Evolutionary conservation across 1,140 invertebrate genomes (phyloP).

Genomic region (Apis cerana): DNA sequence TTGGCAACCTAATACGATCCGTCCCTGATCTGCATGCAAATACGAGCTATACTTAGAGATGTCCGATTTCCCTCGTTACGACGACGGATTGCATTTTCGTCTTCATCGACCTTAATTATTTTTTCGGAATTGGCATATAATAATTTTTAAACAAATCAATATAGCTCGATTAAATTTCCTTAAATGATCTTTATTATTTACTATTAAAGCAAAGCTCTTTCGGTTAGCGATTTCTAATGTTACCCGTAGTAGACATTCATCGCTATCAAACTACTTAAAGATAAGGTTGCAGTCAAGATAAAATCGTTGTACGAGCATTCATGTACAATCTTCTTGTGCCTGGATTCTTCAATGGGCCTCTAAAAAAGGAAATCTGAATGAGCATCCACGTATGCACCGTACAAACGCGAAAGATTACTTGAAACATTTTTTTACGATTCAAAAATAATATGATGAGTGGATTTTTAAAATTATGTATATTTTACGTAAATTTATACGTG

Average conservation of each 20-base stretch:
- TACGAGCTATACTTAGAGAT: conserved; percentile 66
- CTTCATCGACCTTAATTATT: conserved; percentile 66
- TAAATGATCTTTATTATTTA: no score
- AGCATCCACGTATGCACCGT: conserved; percentile 24
- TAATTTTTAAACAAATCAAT: neutral
- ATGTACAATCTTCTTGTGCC: conserved; percentile 7
- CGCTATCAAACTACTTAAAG: neutral
- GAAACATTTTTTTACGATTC: neutral
- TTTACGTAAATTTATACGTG: neutral
- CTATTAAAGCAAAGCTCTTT: no score
- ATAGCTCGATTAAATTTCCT: neutral
- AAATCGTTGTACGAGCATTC: conserved; percentile 23
- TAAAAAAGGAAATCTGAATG: conserved; percentile 63
- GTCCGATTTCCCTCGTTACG: conserved; percentile 66
- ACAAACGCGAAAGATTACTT: conserved; percentile 18
- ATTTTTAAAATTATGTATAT: neutral
- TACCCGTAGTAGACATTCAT: conserved; percentile 18
- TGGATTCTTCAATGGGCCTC: conserved; percentile 65
- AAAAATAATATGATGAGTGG: neutral
- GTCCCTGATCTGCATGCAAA: conserved; percentile 66
- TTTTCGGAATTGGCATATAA: conserved; percentile 9
- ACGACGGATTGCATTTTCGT: conserved; percentile 64
- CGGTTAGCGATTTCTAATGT: neutral
- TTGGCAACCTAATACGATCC: conserved; percentile 55
- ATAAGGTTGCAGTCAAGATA: conserved; percentile 42